A percentile compares a stretch with the other conserved stretches of the same genome.
These are phyloP conservation scores for Yoshiicerus persimilis DNA, from an alignment of 1,140 invertebrate species.

Conservation along the genomic window DNA sequence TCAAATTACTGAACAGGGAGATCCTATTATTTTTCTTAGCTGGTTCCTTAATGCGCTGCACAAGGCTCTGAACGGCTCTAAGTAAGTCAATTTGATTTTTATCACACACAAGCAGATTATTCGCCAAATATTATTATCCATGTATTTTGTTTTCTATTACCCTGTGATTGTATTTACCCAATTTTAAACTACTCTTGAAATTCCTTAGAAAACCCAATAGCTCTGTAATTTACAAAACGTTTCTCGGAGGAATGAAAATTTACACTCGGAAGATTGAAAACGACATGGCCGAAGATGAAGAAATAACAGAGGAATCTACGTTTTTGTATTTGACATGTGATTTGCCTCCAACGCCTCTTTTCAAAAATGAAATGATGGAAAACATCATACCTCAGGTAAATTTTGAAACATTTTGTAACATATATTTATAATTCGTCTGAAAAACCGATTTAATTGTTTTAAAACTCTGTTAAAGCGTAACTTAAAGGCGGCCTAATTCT, in stretches of 20 bases:
- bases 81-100: slow-evolving; percentile 61
- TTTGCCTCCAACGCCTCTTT: slow-evolving; percentile 91
- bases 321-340: slow-evolving; percentile 97
- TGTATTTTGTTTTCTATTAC: not conserved
- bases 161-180: not conserved
- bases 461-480: no score
- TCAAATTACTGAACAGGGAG: slow-evolving; percentile 98
- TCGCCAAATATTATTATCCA: no score
- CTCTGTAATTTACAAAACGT: slow-evolving; percentile 92
- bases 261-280: slow-evolving; percentile 93
- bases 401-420: not conserved
- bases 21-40: slow-evolving; percentile 94
- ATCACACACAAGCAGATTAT: no score
- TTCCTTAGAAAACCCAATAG: slow-evolving; percentile 67
- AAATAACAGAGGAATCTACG: slow-evolving; percentile 82
- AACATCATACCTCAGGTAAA: slow-evolving; percentile 96
- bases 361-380: slow-evolving; percentile 94
- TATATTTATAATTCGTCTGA: not conserved
- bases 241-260: slow-evolving; percentile 92
- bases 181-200: not conserved
- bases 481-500: no score
- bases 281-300: slow-evolving; percentile 86
- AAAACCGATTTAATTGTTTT: no score
- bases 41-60: slow-evolving; percentile 96
- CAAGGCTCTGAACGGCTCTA: slow-evolving; percentile 78